Conservation (phyloP, 2,888 invertebrate genomes). For the Drosophila flavopinicola region DNA sequence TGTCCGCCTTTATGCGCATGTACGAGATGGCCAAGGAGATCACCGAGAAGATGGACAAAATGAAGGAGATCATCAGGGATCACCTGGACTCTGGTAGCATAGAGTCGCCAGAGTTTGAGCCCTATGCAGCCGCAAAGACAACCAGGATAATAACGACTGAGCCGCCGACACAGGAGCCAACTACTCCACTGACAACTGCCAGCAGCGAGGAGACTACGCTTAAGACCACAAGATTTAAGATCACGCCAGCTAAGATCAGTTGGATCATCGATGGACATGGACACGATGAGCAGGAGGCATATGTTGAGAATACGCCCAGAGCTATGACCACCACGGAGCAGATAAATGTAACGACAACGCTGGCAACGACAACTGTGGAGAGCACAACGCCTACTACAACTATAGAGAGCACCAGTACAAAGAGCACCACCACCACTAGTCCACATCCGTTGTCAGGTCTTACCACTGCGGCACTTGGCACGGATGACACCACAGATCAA, state of each 20-base stretch:
- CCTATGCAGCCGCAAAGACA: constrained; percentile 21
- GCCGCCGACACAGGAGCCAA: constrained; percentile 12
- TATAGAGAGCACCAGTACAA: background rate
- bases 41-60: constrained; percentile 79
- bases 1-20: constrained; percentile 79
- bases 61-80: constrained; percentile 79
- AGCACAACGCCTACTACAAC: background rate
- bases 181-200: constrained; percentile 17
- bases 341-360: constrained; percentile 20
- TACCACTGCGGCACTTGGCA: constrained; percentile 19
- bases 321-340: constrained; percentile 19
- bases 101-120: constrained; percentile 39
- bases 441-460: background rate
- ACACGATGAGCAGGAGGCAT: constrained; percentile 55
- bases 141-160: constrained; percentile 13
- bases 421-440: background rate
- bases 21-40: constrained; percentile 81
- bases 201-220: constrained; percentile 28
- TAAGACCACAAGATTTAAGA: constrained; percentile 56
- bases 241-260: constrained; percentile 68
- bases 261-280: constrained; percentile 81
- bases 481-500: constrained; percentile 36
- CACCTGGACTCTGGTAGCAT: constrained; percentile 55
- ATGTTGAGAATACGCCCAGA: constrained; percentile 47
- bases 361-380: background rate